A percentile compares a stretch with the other conserved stretches of the same genome.
Conservation (phyloP, 2,888 invertebrate genomes). For the Heliconius ethilla region DNA sequence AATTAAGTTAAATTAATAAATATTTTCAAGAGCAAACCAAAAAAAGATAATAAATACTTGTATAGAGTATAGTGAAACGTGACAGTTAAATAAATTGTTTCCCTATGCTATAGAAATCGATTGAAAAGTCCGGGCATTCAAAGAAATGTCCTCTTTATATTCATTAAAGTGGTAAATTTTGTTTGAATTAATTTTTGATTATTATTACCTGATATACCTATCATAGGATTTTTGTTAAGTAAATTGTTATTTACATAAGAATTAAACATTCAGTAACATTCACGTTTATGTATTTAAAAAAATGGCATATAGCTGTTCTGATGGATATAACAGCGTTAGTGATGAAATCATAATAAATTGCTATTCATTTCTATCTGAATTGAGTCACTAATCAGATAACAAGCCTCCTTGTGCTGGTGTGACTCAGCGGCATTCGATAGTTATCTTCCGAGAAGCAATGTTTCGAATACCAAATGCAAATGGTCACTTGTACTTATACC, state of each 20-base stretch:
- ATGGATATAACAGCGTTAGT: slow-evolving; percentile 5
- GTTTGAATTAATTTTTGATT: neutral
- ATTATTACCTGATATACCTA: neutral
- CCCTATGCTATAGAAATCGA: neutral
- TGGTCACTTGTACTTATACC: slow-evolving; percentile 37
- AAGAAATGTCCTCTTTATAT: neutral
- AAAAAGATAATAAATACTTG: neutral
- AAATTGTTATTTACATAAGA: neutral
- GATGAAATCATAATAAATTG: slow-evolving; percentile 36
- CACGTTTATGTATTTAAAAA: neutral
- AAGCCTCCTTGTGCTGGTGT: slow-evolving; percentile 27
- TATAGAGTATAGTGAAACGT: neutral
- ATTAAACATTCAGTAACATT: neutral
- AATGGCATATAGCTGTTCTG: neutral
- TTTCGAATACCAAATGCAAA: slow-evolving; percentile 48
- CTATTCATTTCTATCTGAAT: slow-evolving; percentile 32
- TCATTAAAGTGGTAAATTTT: neutral
- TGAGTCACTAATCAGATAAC: slow-evolving; percentile 47
- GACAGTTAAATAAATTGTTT: slow-evolving; percentile 8
- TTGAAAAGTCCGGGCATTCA: neutral
- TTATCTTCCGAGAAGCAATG: slow-evolving; percentile 53
- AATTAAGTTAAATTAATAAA: neutral
- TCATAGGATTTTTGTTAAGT: neutral
- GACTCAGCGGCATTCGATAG: slow-evolving; percentile 46
- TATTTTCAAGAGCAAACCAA: neutral